Conservation (phyloP, 2,797 vertebrate species). For the Falco columbarius region DNA sequence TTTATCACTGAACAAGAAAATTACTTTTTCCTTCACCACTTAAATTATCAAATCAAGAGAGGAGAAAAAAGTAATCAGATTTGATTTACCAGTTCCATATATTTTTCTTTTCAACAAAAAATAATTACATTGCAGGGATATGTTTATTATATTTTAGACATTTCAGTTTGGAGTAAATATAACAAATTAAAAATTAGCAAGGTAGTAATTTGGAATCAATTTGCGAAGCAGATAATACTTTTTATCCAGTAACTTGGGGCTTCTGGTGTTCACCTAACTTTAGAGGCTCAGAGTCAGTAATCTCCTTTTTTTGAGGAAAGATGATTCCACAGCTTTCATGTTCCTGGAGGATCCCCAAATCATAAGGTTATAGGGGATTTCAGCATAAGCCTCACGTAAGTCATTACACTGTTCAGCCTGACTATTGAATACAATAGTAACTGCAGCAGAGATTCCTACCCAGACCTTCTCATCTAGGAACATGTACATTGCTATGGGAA, state of each 20-base stretch:
- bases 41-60: background rate
- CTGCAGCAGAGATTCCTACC: background rate
- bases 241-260: background rate
- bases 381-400: background rate
- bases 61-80: background rate
- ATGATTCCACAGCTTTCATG: background rate
- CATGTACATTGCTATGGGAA: background rate
- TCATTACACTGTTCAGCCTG: background rate
- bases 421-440: background rate
- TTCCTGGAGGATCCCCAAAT: background rate
- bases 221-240: background rate
- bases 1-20: background rate
- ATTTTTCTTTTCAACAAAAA: background rate
- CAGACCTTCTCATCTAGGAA: background rate
- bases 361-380: background rate
- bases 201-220: background rate
- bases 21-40: background rate
- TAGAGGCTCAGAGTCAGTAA: background rate
- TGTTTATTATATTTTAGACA: background rate
- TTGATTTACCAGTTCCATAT: background rate
- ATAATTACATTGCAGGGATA: accelerated
- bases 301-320: background rate
- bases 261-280: background rate
- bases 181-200: background rate
- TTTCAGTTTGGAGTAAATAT: background rate